phyloP scores from a whole-genome alignment of 2,113 vertebrate species.

The Pavo muticus region DNA sequence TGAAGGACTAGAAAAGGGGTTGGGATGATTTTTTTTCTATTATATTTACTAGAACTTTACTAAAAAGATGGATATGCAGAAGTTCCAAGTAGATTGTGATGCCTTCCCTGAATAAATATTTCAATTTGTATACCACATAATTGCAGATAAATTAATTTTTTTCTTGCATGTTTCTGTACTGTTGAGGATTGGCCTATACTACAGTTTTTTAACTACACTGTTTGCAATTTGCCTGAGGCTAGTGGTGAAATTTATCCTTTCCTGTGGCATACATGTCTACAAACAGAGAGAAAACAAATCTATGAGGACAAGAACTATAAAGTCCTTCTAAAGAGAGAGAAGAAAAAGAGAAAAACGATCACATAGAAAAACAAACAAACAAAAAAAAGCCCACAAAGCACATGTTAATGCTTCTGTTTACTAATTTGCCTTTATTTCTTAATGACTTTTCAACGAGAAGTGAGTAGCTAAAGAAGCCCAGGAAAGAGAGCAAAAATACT shows the following conservation, averaged over 20 bases:
- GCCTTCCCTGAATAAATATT: not conserved
- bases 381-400: not conserved
- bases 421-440: not conserved
- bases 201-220: not conserved
- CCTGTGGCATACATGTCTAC: not conserved
- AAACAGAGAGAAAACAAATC: not conserved
- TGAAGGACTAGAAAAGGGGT: not conserved
- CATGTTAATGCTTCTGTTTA: not conserved
- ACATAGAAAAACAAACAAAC: not conserved
- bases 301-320: not conserved
- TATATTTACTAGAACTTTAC: not conserved
- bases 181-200: not conserved
- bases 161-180: not conserved
- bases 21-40: not conserved
- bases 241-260: not conserved
- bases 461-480: not conserved
- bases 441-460: not conserved
- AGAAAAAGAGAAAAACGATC: not conserved
- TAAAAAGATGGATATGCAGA: not conserved
- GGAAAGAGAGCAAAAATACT: not conserved
- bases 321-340: not conserved
- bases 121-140: not conserved
- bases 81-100: not conserved
- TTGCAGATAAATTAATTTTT: not conserved
- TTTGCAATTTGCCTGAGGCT: not conserved